These are phyloP conservation scores for Acanthurus tractus DNA, from an alignment of 2,797 vertebrate species.

Conservation along the genomic window DNA sequence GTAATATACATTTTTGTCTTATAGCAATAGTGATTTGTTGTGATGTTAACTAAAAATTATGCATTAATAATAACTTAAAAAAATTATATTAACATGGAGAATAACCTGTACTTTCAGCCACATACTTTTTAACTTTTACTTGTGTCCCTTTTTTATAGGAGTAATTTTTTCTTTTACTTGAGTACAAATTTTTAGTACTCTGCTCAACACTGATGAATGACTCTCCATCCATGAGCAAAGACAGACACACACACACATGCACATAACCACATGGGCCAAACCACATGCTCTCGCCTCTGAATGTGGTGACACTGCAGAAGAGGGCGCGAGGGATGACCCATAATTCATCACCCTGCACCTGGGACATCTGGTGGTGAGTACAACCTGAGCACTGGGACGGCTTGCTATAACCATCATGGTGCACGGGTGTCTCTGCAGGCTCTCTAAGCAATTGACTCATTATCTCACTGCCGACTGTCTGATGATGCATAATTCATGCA, in stretches of 20 bases:
- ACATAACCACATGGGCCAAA: constrained; percentile 49
- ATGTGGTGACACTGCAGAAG: constrained; percentile 67
- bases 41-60: too few relatives aligned
- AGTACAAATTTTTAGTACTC: too few relatives aligned
- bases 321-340: constrained; percentile 69
- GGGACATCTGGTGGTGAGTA: constrained; percentile 77
- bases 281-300: constrained; percentile 64
- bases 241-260: constrained; percentile 22
- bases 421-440: constrained; percentile 70
- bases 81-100: too few relatives aligned
- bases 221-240: constrained; percentile 59
- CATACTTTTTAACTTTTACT: too few relatives aligned
- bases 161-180: too few relatives aligned
- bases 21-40: too few relatives aligned
- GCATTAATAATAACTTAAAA: too few relatives aligned
- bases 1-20: too few relatives aligned
- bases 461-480: constrained; percentile 77
- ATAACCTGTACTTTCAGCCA: too few relatives aligned
- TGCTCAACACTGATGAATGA: constrained; percentile 12
- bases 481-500: constrained; percentile 85
- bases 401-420: constrained; percentile 67
- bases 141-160: too few relatives aligned
- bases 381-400: constrained; percentile 67
- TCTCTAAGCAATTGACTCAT: constrained; percentile 81
- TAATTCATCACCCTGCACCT: constrained; percentile 79